A percentile compares a stretch with the other conserved stretches of the same genome.
These are phyloP conservation scores for Dunckerocampus dactyliophorus DNA, from an alignment of 2,113 vertebrate species.

Conservation along the genomic window DNA sequence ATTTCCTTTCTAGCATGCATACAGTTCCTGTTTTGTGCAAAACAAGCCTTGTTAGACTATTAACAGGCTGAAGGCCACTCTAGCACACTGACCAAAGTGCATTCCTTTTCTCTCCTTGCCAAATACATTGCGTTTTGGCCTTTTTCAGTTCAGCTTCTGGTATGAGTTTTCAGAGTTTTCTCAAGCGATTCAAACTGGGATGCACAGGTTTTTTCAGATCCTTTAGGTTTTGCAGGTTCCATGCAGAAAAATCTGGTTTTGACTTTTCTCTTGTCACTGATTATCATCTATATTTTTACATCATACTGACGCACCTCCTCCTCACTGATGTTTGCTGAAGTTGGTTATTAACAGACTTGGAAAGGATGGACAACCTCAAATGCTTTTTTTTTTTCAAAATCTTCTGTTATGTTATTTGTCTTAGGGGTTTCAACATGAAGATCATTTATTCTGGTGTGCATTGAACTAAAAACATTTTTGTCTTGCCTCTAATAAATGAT, in stretches of 20 bases:
- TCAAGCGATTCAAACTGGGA: constrained; percentile 70
- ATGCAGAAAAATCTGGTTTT: background rate
- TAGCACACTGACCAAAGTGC: background rate
- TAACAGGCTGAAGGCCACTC: background rate
- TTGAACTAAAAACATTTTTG: too few relatives aligned
- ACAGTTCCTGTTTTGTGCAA: too few relatives aligned
- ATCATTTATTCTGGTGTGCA: too few relatives aligned
- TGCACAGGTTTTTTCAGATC: constrained; percentile 65
- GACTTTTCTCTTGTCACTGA: background rate
- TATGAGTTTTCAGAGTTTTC: constrained; percentile 78
- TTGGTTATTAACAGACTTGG: background rate
- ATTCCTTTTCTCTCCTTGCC: constrained; percentile 72
- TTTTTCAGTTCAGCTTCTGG: constrained; percentile 73
- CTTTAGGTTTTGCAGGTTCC: background rate
- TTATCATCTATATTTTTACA: background rate
- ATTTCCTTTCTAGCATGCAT: too few relatives aligned
- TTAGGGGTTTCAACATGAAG: too few relatives aligned
- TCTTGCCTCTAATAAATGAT: too few relatives aligned
- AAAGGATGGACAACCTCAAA: background rate
- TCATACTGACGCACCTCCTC: background rate
- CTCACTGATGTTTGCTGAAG: background rate
- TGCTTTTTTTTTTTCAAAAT: background rate
- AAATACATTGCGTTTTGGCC: constrained; percentile 78
- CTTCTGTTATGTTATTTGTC: too few relatives aligned
- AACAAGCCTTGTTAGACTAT: background rate